These are phyloP conservation scores for Apodemia mormo DNA, from an alignment of 2,888 invertebrate genomes.

Conservation along the genomic window DNA sequence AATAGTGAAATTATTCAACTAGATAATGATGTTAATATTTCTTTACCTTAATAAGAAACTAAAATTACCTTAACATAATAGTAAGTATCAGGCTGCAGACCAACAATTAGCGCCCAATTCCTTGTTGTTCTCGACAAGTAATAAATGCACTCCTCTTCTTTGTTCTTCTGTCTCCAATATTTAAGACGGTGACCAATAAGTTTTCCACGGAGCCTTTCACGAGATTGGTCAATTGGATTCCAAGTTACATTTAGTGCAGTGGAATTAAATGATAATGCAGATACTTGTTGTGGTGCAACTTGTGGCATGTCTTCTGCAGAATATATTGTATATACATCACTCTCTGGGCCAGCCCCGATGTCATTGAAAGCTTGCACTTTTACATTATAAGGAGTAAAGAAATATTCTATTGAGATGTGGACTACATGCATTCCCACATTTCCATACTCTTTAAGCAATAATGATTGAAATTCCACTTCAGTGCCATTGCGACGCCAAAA, in stretches of 20 bases:
- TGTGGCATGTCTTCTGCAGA: conserved; percentile 97
- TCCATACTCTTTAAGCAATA: conserved; percentile 86
- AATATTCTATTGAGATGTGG: conserved; percentile 86
- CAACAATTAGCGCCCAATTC: conserved; percentile 95
- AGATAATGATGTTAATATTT: no score
- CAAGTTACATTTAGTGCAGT: conserved; percentile 96
- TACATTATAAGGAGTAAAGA: conserved; percentile 92
- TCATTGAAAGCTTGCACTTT: conserved; percentile 92
- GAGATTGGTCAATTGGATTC: conserved; percentile 91
- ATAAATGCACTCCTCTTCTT: conserved; percentile 90
- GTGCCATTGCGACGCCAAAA: conserved; percentile 90
- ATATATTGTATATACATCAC: conserved; percentile 87
- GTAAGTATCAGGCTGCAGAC: conserved; percentile 94
- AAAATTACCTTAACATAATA: conserved; percentile 91
- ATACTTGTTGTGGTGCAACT: conserved; percentile 92
- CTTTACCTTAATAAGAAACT: neutral
- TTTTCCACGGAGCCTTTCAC: conserved; percentile 92
- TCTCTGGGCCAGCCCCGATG: conserved; percentile 91
- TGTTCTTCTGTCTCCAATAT: conserved; percentile 91
- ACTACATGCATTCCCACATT: conserved; percentile 91
- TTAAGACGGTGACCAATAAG: conserved; percentile 96
- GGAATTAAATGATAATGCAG: conserved; percentile 91
- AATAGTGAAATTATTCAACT: no score
- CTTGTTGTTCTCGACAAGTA: conserved; percentile 92
- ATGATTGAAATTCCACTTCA: conserved; percentile 88